These are phyloP conservation scores for Drosophila demipolita DNA, from an alignment of 2,888 invertebrate genomes.

Conservation along the genomic window DNA sequence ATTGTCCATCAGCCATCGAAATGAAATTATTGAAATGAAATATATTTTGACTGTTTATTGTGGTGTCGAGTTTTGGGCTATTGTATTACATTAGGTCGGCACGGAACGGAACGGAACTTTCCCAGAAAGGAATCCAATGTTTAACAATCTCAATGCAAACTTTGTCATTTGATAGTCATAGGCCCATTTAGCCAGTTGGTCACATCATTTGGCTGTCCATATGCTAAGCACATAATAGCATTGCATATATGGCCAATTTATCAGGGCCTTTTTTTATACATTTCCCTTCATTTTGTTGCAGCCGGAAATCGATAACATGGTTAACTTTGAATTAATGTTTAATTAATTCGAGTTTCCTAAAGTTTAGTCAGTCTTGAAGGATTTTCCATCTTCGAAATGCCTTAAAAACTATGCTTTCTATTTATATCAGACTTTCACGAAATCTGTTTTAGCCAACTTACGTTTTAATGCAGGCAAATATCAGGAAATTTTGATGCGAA, in stretches of 20 bases:
- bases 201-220: background rate
- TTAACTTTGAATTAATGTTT: no score
- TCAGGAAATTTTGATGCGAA: background rate
- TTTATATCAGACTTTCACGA: no score
- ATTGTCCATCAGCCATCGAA: constrained; percentile 37
- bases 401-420: no score
- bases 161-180: constrained; percentile 38
- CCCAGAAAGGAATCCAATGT: constrained; percentile 32
- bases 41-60: constrained; percentile 49
- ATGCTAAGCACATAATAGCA: constrained; percentile 9
- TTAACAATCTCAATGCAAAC: constrained; percentile 40
- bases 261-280: no score
- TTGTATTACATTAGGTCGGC: constrained; percentile 60
- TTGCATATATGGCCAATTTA: background rate
- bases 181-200: background rate
- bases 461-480: no score
- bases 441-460: no score
- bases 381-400: no score
- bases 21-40: constrained; percentile 73
- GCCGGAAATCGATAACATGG: background rate
- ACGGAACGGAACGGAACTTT: background rate
- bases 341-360: background rate
- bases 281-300: no score
- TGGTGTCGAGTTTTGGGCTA: constrained; percentile 66
- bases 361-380: background rate